Evolutionary conservation across 2,797 vertebrate genomes (phyloP).

Genomic region (Squalus acanthias): DNA sequence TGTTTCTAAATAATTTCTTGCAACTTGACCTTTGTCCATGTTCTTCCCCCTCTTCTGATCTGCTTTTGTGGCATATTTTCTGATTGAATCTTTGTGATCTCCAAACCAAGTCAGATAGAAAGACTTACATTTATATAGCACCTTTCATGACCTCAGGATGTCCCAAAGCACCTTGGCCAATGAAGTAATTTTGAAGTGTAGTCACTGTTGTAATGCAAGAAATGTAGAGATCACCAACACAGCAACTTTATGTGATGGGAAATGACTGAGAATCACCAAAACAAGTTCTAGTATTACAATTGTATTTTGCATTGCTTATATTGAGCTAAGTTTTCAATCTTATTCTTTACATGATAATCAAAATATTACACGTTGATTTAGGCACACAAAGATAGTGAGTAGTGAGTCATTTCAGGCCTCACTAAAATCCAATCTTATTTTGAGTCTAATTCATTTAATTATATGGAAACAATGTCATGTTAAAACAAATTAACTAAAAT

Average conservation of each 20-base stretch:
- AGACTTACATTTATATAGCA: too few relatives aligned
- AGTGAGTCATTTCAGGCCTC: neutral
- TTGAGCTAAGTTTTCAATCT: neutral
- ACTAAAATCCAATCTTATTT: neutral
- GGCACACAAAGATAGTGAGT: neutral
- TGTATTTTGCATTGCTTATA: neutral
- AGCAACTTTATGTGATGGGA: too few relatives aligned
- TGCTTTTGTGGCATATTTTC: neutral
- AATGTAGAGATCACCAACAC: neutral
- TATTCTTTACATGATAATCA: neutral
- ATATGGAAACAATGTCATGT: neutral
- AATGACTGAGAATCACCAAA: too few relatives aligned
- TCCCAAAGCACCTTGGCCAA: too few relatives aligned
- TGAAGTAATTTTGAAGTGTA: too few relatives aligned
- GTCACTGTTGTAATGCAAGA: too few relatives aligned
- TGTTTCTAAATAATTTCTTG: neutral
- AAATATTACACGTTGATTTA: neutral
- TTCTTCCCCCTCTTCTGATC: neutral
- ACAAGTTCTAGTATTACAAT: neutral
- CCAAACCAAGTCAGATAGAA: neutral
- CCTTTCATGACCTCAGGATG: too few relatives aligned
- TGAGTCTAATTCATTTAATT: neutral
- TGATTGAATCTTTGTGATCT: neutral
- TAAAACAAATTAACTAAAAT: neutral
- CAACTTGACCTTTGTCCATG: neutral